Base-by-base conservation (phyloP, 2,888 invertebrate species). In the Homarus gammarus region DNA sequence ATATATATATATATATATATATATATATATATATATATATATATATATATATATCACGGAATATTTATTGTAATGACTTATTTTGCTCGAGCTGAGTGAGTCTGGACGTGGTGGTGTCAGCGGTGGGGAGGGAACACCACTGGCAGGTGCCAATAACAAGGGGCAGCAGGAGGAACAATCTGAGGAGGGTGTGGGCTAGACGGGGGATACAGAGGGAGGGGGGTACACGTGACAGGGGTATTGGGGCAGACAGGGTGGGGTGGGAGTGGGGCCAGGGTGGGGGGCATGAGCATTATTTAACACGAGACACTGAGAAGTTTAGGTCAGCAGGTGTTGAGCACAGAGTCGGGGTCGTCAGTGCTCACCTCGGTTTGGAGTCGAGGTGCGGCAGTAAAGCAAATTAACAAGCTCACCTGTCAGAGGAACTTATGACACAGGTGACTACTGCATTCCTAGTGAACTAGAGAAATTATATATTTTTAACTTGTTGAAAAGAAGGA, bases 271-370 rank as follows among this genome's bases (percentile, higher is more conserved):
- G 10, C 8, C 38, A 64, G 12, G 77, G 78, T 22, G 56, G 56
- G 56, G n/a, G 56, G 38, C 78, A 38, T 64, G 64, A 82, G 79
- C 38, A 49, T 27, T 79, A 49, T 36, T 61, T 82, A 82, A 72
- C 51, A 72, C 36, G 72, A 72, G 72, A 72, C 82, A 82, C 82
- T 70, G 82, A 79, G 82, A 82, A 82, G 68, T 70, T 70, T 31
- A 33, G 68, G 70, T 64, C 68, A 38, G 68, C 68, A 82, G 44
- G 70, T 70, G 27, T 68, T 82, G 82, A 82, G 82, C 82, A 82
- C 78, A 78, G 38, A 82, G 82, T 82, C 82, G 70, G 82, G 82
- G 82, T 82, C 68, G 56, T n/a, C n/a, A 12, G 82, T 70, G 82
- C 82, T 44, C 82, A 70, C 82, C 82, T 40, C 68, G 68, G 70